phyloP scores from a whole-genome alignment of 2,888 invertebrate genomes.

The Alentia gelatinosa region DNA sequence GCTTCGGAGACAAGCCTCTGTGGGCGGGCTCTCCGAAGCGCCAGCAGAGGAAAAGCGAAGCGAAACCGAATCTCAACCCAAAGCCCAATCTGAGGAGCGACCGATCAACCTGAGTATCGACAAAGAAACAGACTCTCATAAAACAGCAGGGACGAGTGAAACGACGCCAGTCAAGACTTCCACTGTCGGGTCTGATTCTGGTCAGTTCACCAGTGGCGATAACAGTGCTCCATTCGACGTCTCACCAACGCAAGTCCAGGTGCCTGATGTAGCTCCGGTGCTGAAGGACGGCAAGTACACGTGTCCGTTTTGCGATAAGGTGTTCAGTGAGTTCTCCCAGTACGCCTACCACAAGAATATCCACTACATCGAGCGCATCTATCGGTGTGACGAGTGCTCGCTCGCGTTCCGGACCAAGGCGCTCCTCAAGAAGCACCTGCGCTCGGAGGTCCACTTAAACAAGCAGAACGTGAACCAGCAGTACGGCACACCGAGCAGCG shows the following conservation, averaged over 20 bases:
- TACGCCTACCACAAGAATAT: constrained; percentile 95
- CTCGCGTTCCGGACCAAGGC: constrained; percentile 94
- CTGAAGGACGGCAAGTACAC: constrained; percentile 82
- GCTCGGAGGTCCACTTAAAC: constrained; percentile 92
- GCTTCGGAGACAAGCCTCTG: constrained; percentile 27
- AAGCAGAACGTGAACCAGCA: constrained; percentile 82
- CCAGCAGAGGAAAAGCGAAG: background rate
- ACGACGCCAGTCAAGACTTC: background rate
- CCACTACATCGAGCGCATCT: constrained; percentile 95
- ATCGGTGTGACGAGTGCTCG: constrained; percentile 94
- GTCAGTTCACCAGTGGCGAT: background rate
- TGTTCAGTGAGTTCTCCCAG: constrained; percentile 94
- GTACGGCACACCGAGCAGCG: constrained; percentile 82
- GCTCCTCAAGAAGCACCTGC: constrained; percentile 95
- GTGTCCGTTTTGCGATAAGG: constrained; percentile 93
- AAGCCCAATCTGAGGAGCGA: constrained; percentile 1
- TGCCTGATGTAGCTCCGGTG: constrained; percentile 60
- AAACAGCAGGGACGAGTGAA: background rate
- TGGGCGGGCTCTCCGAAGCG: background rate
- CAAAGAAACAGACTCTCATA: background rate
- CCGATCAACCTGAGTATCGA: background rate
- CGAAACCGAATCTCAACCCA: background rate
- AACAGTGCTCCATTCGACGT: background rate
- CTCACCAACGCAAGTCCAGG: background rate
- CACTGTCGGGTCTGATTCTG: background rate